These are phyloP conservation scores for Oreochromis aureus DNA, from an alignment of 2,113 vertebrate species.

Conservation along the genomic window DNA sequence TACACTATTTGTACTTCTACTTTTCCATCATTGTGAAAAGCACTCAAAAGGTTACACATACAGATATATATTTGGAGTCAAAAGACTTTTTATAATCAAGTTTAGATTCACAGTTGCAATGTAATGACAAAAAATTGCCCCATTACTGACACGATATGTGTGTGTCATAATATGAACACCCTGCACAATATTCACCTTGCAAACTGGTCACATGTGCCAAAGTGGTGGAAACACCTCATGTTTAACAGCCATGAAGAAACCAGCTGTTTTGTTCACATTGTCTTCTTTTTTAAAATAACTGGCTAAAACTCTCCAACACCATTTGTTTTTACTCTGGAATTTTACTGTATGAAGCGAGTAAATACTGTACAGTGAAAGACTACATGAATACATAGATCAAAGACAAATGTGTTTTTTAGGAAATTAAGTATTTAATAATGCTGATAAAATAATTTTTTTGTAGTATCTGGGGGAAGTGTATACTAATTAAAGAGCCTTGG, in stretches of 20 bases:
- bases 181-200: not conserved
- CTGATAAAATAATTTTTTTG: not conserved
- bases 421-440: not conserved
- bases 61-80: not conserved
- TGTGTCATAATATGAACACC: fast-evolving
- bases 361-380: not conserved
- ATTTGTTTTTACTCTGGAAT: not conserved
- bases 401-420: fast-evolving
- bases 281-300: not conserved
- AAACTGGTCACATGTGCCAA: not conserved
- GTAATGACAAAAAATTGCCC: not conserved
- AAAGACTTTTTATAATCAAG: not conserved
- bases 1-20: not conserved
- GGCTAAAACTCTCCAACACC: not conserved
- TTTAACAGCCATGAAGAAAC: not conserved
- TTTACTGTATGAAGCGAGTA: not conserved
- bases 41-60: not conserved
- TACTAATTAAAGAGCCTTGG: not conserved
- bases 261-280: not conserved
- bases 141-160: not conserved
- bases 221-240: not conserved
- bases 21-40: not conserved
- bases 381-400: not conserved
- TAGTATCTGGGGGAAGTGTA: not conserved
- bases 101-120: not conserved